These are phyloP conservation scores for Listronotus oregonensis DNA, from an alignment of 1,140 invertebrate genomes.

Conservation along the genomic window DNA sequence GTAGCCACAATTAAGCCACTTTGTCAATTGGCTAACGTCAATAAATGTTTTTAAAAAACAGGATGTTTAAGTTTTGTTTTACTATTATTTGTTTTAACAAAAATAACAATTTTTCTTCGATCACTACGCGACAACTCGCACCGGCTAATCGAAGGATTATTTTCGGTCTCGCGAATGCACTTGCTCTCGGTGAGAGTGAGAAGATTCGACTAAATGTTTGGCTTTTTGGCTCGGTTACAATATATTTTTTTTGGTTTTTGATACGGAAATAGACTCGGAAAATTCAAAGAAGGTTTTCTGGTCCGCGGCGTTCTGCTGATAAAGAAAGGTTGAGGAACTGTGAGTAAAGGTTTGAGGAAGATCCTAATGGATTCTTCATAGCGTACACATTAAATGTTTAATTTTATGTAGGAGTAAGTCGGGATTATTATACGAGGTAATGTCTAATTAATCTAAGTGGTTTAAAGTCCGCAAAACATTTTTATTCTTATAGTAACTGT, in stretches of 20 bases:
- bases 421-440: too few species aligned
- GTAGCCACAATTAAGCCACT: too few species aligned
- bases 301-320: neutral
- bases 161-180: constrained; percentile 23
- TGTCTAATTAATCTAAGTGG: too few species aligned
- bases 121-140: neutral
- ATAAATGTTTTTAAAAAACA: too few species aligned
- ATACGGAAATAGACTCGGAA: constrained; percentile 28
- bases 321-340: constrained; percentile 26
- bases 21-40: too few species aligned
- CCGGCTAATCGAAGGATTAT: neutral
- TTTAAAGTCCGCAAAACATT: too few species aligned
- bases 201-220: constrained; percentile 29
- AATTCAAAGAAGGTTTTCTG: constrained; percentile 28
- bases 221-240: constrained; percentile 32
- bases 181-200: constrained; percentile 29
- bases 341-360: constrained; percentile 2
- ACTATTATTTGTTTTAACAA: too few species aligned
- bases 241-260: constrained; percentile 28
- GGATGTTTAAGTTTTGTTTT: too few species aligned
- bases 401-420: too few species aligned
- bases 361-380: neutral
- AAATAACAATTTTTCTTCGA: neutral
- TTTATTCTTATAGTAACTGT: too few species aligned
- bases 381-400: too few species aligned